phyloP scores from a whole-genome alignment of 2,797 vertebrate species.

The Sebastes nivosus region DNA sequence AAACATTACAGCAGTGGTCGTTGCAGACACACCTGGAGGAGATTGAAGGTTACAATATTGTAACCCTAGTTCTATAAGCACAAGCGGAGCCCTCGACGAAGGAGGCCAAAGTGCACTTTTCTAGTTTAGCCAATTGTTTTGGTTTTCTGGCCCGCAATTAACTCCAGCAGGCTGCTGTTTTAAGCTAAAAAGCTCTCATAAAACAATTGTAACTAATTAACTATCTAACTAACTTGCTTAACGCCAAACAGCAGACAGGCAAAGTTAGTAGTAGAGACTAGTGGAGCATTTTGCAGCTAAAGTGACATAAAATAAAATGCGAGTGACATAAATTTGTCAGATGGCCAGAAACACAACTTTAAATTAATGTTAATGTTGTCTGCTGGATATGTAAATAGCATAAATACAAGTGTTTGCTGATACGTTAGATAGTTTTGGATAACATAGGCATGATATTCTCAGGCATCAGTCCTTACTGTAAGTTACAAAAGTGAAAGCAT shows the following conservation, averaged over 20 bases:
- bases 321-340: background rate
- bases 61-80: too few species aligned
- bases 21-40: too few species aligned
- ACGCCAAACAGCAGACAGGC: background rate
- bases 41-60: too few species aligned
- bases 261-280: rapidly evolving
- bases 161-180: background rate
- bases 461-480: background rate
- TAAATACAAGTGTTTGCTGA: background rate
- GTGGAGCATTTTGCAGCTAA: background rate
- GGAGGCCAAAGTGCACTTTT: too few species aligned
- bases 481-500: background rate
- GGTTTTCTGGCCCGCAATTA: too few species aligned
- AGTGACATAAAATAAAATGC: background rate
- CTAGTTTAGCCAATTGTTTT: too few species aligned
- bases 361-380: background rate
- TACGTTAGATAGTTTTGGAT: background rate
- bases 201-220: background rate
- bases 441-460: background rate
- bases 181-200: background rate
- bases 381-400: background rate
- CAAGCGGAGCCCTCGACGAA: too few species aligned
- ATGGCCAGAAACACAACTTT: background rate
- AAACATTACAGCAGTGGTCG: too few species aligned
- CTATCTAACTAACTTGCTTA: background rate